A percentile compares a stretch with the other conserved stretches of the same genome.
Conservation (phyloP, 2,797 vertebrate genomes). For the Diplodus sargus region DNA sequence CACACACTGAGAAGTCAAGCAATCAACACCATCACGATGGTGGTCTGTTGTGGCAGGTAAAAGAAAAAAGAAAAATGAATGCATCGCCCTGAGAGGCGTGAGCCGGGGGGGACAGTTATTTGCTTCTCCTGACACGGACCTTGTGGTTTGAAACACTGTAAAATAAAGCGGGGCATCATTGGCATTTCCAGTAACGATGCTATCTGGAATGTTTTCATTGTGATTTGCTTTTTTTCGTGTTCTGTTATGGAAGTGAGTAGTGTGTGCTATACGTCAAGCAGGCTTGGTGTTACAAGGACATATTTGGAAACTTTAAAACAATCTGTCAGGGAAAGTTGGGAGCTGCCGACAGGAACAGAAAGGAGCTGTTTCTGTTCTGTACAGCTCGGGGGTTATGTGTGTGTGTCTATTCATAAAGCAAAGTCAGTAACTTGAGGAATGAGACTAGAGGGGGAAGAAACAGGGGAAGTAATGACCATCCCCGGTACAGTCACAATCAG, state of each 20-base stretch:
- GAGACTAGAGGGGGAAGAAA: neutral
- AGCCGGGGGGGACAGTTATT: constrained; percentile 19
- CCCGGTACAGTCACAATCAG: too few species aligned
- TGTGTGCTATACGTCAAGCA: neutral
- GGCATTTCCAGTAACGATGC: constrained; percentile 30
- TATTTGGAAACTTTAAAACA: constrained; percentile 26
- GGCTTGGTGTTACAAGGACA: neutral
- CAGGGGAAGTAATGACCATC: too few species aligned
- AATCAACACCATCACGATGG: constrained; percentile 47
- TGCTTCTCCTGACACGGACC: constrained; percentile 3
- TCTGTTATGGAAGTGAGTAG: constrained; percentile 10
- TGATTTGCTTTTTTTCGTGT: constrained; percentile 19
- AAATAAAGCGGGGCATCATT: constrained; percentile 47
- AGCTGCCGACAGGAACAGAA: constrained; percentile 26
- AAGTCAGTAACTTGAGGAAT: neutral
- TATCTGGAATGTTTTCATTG: neutral
- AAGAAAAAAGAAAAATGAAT: constrained; percentile 19
- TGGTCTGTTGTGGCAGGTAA: constrained; percentile 40
- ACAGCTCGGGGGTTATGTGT: neutral
- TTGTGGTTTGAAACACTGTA: constrained; percentile 28
- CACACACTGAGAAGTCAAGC: constrained; percentile 18
- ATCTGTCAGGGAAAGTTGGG: constrained; percentile 5
- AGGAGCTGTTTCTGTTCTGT: neutral
- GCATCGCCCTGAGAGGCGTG: constrained; percentile 4
- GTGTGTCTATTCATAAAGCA: constrained; percentile 2